Conservation (phyloP, 1,140 invertebrate genomes). For the Drosophila tropicalis region DNA sequence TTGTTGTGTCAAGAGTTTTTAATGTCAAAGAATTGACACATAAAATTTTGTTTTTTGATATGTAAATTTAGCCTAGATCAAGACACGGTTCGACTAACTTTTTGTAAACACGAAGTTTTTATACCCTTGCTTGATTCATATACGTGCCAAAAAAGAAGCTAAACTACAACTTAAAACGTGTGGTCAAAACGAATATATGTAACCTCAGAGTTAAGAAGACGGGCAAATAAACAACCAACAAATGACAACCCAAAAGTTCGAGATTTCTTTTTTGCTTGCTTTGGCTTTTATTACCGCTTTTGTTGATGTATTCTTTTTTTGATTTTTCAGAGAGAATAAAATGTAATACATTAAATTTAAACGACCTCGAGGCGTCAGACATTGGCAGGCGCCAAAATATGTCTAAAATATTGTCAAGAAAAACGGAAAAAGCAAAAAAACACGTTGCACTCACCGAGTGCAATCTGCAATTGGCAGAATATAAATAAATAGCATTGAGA, state of each 20-base stretch:
- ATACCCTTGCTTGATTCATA: neutral
- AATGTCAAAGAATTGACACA: neutral
- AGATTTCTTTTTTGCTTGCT: slow-evolving; percentile 3
- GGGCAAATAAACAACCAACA: neutral
- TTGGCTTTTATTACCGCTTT: neutral
- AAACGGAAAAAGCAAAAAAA: neutral
- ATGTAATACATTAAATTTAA: slow-evolving; percentile 5
- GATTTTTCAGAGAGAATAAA: neutral
- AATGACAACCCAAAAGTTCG: neutral
- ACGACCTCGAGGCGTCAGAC: neutral
- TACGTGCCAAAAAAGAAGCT: too few species aligned
- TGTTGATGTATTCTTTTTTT: neutral
- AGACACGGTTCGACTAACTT: neutral
- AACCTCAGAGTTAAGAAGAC: neutral
- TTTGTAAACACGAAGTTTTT: neutral
- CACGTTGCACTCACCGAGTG: neutral
- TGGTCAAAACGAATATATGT: neutral
- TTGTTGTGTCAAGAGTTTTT: slow-evolving; percentile 33
- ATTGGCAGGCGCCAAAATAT: neutral
- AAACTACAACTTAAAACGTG: neutral
- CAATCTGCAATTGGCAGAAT: slow-evolving; percentile 5
- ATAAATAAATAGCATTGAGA: neutral
- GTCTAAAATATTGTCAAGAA: neutral
- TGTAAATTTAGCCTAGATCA: slow-evolving; percentile 60
- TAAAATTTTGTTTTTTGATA: slow-evolving; percentile 52